phyloP scores from a whole-genome alignment of 2,113 vertebrate species.

The Atherinomorus stipes region DNA sequence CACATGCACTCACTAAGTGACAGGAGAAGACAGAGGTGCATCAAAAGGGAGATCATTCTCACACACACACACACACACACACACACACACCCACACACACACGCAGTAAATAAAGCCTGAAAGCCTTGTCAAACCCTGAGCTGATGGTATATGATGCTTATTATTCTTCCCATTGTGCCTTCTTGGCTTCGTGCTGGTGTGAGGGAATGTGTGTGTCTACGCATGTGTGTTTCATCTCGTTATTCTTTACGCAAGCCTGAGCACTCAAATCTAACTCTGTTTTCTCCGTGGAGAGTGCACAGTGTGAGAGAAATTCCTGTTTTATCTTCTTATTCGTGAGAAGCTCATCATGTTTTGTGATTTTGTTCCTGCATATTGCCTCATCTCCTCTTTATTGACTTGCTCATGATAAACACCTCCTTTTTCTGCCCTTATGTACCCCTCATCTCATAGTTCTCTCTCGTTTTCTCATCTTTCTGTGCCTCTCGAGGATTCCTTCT shows the following conservation, averaged over 20 bases:
- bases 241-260: constrained; percentile 56
- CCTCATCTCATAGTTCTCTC: background rate
- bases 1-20: constrained; percentile 20
- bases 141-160: constrained; percentile 56
- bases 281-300: constrained; percentile 52
- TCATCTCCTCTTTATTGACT: constrained; percentile 8
- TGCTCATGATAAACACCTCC: constrained; percentile 33
- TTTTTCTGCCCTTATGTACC: constrained; percentile 11
- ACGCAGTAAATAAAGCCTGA: constrained; percentile 34
- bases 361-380: constrained; percentile 50
- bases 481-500: constrained; percentile 25
- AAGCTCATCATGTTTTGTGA: constrained; percentile 56
- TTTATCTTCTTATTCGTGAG: constrained; percentile 56
- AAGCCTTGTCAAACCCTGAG: constrained; percentile 47
- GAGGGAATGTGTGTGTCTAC: background rate
- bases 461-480: background rate
- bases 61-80: too few species aligned
- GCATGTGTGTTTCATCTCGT: background rate
- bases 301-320: constrained; percentile 57
- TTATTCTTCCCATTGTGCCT: constrained; percentile 54
- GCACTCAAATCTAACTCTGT: constrained; percentile 58
- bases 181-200: constrained; percentile 21
- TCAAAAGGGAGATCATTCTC: constrained; percentile 10
- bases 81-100: constrained; percentile 12
- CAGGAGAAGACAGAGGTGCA: background rate